Base-by-base conservation (phyloP, 2,113 vertebrate species). In the Silurus meridionalis region DNA sequence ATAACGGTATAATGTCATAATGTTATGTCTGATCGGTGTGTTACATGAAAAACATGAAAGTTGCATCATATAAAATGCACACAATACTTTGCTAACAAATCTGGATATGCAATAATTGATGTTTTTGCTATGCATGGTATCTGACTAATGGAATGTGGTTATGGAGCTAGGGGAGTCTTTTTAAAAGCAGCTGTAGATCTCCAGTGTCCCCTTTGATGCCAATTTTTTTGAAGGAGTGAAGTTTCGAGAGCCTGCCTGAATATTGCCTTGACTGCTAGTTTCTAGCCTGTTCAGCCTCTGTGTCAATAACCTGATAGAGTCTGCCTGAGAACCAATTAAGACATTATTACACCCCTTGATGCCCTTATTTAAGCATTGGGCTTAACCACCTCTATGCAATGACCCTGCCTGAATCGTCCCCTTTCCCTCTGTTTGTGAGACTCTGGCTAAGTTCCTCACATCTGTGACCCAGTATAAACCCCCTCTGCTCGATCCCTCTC, bases 241-340 rank as follows among this genome's bases (percentile, higher is more conserved):
- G 89, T 91, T 92, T 91, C 91, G 53, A 84, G 89, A 92, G 87
- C 90, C 89, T 23, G 28, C 19, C 77, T 58, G 25, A 80, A 84
- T 85, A 88, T 89, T 89, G 90, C 87, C 83, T 88, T 92, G 89
- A 92, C 92, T 88, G 83, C 89, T 83, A 91, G 87, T 91, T 91
- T 37, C 37, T 87, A 89, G 91, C 92, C 91, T 92, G 88, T 89
- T 87, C 71, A 82, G 87, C 80, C 88, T 92, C 91, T 88, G 83
- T 91, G 91, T 93, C 93, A 93, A 91, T 93, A 93, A 93, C 92
- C 92, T 90, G 87, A 90, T 92, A 91, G 87, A 87, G 90, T 90
- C 86, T 89, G 86, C 88, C 89, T 78, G 71, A 90, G 87, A 90
- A 87, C 90, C 93, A 93, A 94, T 95, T 94, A 94, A 92, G 90